Evolutionary conservation across 2,797 vertebrate species (phyloP).

Genomic region (Lemur catta): DNA sequence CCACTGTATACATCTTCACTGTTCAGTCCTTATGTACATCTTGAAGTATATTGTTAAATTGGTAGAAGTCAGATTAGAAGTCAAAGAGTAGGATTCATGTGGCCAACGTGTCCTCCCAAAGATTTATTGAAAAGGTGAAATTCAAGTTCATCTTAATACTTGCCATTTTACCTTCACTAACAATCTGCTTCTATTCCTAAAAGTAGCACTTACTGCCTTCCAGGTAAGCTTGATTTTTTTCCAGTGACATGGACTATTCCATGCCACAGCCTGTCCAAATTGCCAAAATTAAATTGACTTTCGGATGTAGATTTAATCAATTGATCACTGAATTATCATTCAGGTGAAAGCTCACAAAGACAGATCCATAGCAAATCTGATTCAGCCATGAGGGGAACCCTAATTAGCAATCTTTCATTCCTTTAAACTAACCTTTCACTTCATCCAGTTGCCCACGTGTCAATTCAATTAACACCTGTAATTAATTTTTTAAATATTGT

Average conservation of each 20-base stretch:
- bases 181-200: not conserved
- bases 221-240: not conserved
- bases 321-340: constrained; percentile 7
- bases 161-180: not conserved
- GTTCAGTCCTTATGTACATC: not conserved
- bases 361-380: not conserved
- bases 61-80: not conserved
- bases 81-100: not conserved
- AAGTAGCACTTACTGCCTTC: not conserved
- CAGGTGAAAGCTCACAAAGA: constrained; percentile 32
- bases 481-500: not conserved
- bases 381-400: not conserved
- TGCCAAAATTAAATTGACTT: not conserved
- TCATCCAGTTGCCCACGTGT: not conserved
- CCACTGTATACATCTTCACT: not conserved
- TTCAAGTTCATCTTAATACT: not conserved
- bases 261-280: not conserved
- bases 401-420: not conserved
- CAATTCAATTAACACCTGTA: not conserved
- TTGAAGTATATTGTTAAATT: not conserved
- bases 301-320: not conserved
- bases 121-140: not conserved
- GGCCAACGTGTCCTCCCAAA: not conserved
- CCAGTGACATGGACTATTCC: not conserved
- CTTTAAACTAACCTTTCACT: not conserved